These are phyloP conservation scores for Chunga burmeisteri DNA, from an alignment of 2,113 vertebrate genomes.

Conservation along the genomic window DNA sequence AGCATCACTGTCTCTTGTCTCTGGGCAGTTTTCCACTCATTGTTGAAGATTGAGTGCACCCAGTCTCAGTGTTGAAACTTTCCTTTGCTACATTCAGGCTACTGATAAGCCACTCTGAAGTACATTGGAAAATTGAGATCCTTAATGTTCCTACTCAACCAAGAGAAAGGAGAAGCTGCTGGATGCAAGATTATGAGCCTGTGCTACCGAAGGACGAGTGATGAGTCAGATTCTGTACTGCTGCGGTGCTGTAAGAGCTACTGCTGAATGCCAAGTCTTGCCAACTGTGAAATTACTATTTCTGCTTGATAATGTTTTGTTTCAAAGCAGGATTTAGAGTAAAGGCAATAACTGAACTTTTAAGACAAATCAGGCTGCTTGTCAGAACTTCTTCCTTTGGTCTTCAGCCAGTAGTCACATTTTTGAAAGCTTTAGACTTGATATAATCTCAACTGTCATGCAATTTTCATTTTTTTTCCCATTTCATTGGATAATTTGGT, in stretches of 20 bases:
- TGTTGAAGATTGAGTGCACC: background rate
- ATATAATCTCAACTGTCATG: background rate
- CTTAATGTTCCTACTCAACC: background rate
- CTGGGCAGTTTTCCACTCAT: background rate
- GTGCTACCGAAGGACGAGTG: background rate
- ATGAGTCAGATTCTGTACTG: constrained; percentile 18
- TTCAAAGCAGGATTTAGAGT: constrained; percentile 12
- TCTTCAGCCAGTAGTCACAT: background rate
- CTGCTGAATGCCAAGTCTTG: constrained; percentile 30
- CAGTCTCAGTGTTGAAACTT: background rate
- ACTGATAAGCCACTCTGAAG: background rate
- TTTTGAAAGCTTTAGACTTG: background rate
- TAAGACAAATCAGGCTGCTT: background rate
- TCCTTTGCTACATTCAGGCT: background rate
- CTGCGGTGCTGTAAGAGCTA: background rate
- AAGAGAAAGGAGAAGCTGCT: constrained; percentile 1
- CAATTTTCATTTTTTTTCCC: background rate
- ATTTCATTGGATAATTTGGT: background rate
- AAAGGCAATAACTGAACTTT: constrained; percentile 37
- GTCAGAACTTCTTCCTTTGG: constrained; percentile 13
- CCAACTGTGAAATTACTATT: constrained; percentile 69
- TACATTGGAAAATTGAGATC: background rate
- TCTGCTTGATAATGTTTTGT: constrained; percentile 46
- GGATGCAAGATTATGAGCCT: background rate
- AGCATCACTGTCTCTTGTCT: background rate